Percentiles rank a stretch among this genome's conserved stretches.
Evolutionary conservation across 2,888 invertebrate species (phyloP).

Genomic region (Coenonympha arcania): DNA sequence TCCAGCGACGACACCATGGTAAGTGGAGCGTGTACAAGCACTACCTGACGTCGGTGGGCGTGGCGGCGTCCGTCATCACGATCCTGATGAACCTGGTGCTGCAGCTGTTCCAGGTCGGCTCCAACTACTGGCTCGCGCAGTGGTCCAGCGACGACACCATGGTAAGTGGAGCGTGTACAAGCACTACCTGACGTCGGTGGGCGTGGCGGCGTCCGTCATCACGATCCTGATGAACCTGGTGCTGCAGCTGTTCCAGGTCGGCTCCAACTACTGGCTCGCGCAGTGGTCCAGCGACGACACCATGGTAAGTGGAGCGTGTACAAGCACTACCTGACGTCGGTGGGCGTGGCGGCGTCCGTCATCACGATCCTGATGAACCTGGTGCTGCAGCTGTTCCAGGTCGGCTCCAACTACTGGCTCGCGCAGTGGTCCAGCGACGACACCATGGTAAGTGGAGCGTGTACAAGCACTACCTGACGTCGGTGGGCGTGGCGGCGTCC

Average conservation of each 20-base stretch:
- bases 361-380: conserved; percentile 85
- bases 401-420: conserved; percentile 91
- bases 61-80: conserved; percentile 81
- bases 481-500: conserved; percentile 84
- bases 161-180: conserved; percentile 84
- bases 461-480: conserved; percentile 89
- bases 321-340: conserved; percentile 88
- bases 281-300: conserved; percentile 83
- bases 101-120: conserved; percentile 89
- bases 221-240: conserved; percentile 86
- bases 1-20: conserved; percentile 77
- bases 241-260: conserved; percentile 88
- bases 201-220: conserved; percentile 79
- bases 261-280: conserved; percentile 90
- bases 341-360: conserved; percentile 82
- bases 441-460: conserved; percentile 77
- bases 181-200: conserved; percentile 90
- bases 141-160: conserved; percentile 83
- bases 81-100: conserved; percentile 85
- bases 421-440: conserved; percentile 84
- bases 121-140: conserved; percentile 87
- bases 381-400: conserved; percentile 86
- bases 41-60: conserved; percentile 89
- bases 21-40: conserved; percentile 93
- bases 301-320: conserved; percentile 82